Conservation (phyloP, 2,113 vertebrate species). For the Beaufortia kweichowensis region DNA sequence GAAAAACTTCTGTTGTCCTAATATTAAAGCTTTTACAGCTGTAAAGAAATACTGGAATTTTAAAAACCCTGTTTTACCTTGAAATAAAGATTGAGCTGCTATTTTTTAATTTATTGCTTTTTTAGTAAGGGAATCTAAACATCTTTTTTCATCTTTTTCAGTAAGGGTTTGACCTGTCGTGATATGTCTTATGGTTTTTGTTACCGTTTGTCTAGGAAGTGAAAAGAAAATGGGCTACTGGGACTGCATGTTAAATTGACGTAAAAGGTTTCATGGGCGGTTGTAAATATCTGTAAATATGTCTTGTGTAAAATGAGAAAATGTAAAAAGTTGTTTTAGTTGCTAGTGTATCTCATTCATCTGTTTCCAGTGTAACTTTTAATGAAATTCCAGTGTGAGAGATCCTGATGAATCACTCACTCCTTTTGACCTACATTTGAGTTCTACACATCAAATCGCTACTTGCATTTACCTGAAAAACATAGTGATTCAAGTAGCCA, state of each 20-base stretch:
- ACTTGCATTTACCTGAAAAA: no score
- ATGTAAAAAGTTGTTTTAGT: background rate
- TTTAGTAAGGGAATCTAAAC: slow-evolving; percentile 50
- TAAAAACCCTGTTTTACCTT: background rate
- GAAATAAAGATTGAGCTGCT: background rate
- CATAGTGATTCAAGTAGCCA: no score
- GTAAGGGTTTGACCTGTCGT: background rate
- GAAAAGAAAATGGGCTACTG: background rate
- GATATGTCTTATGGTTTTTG: slow-evolving; percentile 1
- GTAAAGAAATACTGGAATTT: no score
- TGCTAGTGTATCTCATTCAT: slow-evolving; percentile 8
- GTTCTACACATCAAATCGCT: background rate
- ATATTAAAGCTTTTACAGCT: no score
- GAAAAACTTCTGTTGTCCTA: no score
- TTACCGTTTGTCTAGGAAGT: background rate
- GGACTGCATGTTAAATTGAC: background rate
- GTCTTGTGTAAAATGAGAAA: background rate
- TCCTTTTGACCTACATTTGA: slow-evolving; percentile 1
- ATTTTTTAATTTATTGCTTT: background rate
- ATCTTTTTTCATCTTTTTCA: slow-evolving; percentile 24
- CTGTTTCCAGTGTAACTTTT: background rate
- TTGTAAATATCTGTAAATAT: background rate
- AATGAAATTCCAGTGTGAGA: background rate
- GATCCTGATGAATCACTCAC: background rate
- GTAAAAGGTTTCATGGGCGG: no score